Percentiles rank a stretch among this genome's conserved stretches.
phyloP scores from a whole-genome alignment of 2,888 invertebrate species.

The Adineta ricciae region DNA sequence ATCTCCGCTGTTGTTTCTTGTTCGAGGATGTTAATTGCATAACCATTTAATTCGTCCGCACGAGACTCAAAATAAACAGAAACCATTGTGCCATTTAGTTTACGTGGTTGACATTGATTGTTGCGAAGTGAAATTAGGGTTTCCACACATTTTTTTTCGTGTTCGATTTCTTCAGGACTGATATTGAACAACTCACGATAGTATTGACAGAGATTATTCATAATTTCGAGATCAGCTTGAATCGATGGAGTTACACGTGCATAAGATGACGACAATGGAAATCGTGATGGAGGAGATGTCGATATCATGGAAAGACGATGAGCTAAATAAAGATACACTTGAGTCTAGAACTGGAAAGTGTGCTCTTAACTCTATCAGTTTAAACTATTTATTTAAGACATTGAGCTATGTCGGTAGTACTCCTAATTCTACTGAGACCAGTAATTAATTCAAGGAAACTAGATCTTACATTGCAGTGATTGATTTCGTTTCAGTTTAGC shows the following conservation, averaged over 20 bases:
- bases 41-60: not conserved
- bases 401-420: too few species aligned
- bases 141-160: not conserved
- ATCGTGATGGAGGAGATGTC: not conserved
- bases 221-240: not conserved
- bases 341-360: too few species aligned
- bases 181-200: not conserved
- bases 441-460: too few species aligned
- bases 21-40: not conserved
- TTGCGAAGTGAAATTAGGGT: not conserved
- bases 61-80: not conserved
- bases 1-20: not conserved
- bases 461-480: not conserved
- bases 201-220: slow-evolving; percentile 3
- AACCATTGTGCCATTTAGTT: not conserved
- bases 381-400: too few species aligned
- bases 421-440: too few species aligned
- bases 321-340: not conserved
- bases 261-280: not conserved
- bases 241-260: not conserved
- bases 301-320: not conserved
- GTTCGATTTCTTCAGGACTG: not conserved
- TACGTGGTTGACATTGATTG: slow-evolving; percentile 5
- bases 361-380: too few species aligned
- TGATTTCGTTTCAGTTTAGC: not conserved